Percentiles rank a stretch among this genome's conserved stretches.
Conservation (phyloP, 2,797 vertebrate genomes). For the Cossypha dichroa region DNA sequence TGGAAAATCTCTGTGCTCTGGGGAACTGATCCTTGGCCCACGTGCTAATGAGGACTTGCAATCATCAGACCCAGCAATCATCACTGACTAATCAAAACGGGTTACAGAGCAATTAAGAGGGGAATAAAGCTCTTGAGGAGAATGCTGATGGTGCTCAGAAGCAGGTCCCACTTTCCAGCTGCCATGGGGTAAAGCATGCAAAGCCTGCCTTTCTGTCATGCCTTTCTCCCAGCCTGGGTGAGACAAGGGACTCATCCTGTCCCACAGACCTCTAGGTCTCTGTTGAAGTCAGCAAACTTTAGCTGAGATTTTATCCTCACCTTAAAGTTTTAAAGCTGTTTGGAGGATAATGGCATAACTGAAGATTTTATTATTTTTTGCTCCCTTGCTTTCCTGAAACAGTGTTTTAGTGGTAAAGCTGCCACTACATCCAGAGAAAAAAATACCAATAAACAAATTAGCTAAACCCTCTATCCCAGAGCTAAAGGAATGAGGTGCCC, state of each 20-base stretch:
- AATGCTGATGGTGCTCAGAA: neutral
- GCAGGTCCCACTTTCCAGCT: neutral
- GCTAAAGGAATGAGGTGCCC: neutral
- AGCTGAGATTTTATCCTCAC: neutral
- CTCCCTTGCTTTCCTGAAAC: neutral
- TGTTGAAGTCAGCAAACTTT: rapidly evolving
- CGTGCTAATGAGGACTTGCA: slow-evolving; percentile 18
- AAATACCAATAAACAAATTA: neutral
- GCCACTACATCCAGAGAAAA: neutral
- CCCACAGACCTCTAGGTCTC: neutral
- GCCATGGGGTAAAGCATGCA: neutral
- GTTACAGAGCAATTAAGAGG: neutral
- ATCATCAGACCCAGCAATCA: slow-evolving; percentile 6
- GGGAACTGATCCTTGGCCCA: slow-evolving; percentile 12
- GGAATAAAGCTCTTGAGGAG: neutral
- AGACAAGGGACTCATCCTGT: neutral
- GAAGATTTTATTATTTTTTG: neutral
- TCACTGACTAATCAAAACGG: slow-evolving; percentile 10
- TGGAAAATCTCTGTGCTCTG: neutral
- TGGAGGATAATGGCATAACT: neutral
- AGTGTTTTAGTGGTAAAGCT: neutral
- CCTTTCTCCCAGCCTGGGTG: neutral
- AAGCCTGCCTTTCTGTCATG: neutral
- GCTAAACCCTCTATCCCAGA: neutral
- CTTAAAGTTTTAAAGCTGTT: neutral